Evolutionary conservation across 2,888 invertebrate genomes (phyloP), one percentile per base, ranked within the genome.

Genomic region (Esperia sulphurella): DNA sequence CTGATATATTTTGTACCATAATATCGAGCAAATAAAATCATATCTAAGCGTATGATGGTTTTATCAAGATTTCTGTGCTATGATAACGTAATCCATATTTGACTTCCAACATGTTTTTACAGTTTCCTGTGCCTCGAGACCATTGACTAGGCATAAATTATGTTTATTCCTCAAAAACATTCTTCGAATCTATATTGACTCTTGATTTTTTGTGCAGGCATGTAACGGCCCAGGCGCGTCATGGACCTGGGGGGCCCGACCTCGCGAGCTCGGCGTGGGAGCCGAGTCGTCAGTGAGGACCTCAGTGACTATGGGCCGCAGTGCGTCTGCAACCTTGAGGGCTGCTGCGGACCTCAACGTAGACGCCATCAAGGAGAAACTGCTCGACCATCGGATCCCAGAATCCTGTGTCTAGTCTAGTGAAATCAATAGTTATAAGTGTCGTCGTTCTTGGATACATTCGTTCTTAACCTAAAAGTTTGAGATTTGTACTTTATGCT

Each of bases 311-410:
- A 61, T 83, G 13, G 79, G 78, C 9, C 90, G 90, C 53, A 90
- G 91, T 57, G 90, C 88, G 46, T 88, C 90, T 39, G 84, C 90
- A 45, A 86, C 91, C 52, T 78, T 89, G 58, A 87, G 85, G 64
- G 71, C 79, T 53, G 73, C 84, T 43, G 71, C 79, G 42, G 83
- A 83, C 67, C 92, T 95, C 69, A 95, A 95, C 85, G 96, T 96
- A 49, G 93, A 95, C 79, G 95, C 95, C 70, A 96, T 96, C 83
- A 96, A 96, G 81, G 95, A 96, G 83, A 93, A 95, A 73, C 92
- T 96, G 55, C 95, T 96, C 91, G 95, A 96, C 70, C 95, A 95
- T 78, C 93, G 96, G 75, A 93, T 96, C 75, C 96, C 96, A 41
- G 96, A 96, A 85, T 96, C 95, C 77, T 96, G 96, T 88, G 96